phyloP scores from a whole-genome alignment of 2,888 invertebrate genomes.

The Chrysomela aeneicollis region DNA sequence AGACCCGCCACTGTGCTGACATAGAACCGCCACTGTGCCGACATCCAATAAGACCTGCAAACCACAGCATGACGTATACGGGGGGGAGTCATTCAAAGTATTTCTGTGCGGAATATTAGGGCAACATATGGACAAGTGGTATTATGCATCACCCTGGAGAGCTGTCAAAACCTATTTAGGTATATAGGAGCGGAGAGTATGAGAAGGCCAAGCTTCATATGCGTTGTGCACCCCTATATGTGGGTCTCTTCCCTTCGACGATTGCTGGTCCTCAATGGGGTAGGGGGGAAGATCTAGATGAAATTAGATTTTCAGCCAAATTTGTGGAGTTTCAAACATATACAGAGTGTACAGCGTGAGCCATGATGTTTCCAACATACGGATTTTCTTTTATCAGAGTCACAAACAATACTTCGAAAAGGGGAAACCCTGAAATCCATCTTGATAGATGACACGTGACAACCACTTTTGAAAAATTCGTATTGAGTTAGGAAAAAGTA shows the following conservation, averaged over 20 bases:
- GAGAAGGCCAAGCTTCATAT: conserved; percentile 45
- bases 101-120: conserved; percentile 37
- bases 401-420: too few species aligned
- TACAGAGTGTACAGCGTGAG: too few species aligned
- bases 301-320: background rate
- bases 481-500: too few species aligned
- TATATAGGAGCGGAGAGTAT: conserved; percentile 53
- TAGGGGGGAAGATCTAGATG: background rate
- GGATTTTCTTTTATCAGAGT: too few species aligned
- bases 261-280: background rate
- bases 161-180: conserved; percentile 61
- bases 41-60: background rate
- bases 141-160: conserved; percentile 61
- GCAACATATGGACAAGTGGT: conserved; percentile 63
- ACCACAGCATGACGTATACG: conserved; percentile 18
- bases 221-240: conserved; percentile 19
- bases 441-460: too few species aligned
- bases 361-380: too few species aligned
- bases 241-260: background rate
- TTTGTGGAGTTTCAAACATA: too few species aligned
- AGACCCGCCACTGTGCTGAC: background rate
- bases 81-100: conserved; percentile 39
- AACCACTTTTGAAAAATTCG: too few species aligned
- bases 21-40: background rate
- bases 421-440: too few species aligned